Evolutionary conservation across 2,797 vertebrate genomes (phyloP), one percentile per base, ranked within the genome.

Genomic region (Odontamblyopus rebecca): DNA sequence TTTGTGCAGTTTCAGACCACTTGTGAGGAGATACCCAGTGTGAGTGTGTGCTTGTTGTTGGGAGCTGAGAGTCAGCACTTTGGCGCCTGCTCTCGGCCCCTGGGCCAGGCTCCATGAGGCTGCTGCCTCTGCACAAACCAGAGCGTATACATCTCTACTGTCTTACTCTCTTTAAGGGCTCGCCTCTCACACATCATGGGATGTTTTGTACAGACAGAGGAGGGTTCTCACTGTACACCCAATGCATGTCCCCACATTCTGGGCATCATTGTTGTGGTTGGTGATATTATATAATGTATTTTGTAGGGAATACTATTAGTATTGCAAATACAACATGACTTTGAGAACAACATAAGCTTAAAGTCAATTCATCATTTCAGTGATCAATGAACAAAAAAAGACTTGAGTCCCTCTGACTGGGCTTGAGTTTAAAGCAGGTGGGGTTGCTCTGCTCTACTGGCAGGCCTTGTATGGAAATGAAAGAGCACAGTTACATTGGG

Each of bases 51-150:
- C 61, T 32, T 72, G 48, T 75, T 64, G 27, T 18, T 26, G 51
- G 32, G 70, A 63, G 48, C 64, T 69, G 76, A 69, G 74, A 74
- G 41, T 89, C 85, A 88, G 85, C 83, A 85, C 77, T 81, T 84
- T 67, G 29, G 77, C 73, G 75, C 2, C 2, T 75, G 67, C 82
- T 83, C 76, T 72, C 72, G 69, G 72, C 77, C 82, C 79, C 51
- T 27, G 77, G 83, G 82, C 76, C 67, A 79, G 61, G 67, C 69
- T 77, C 32, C 29, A 76, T 72, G 80, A 70, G 63, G 60, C 23
- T 83, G 78, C 82, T 83, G 85, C 72, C 76, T 85, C 77, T 71
- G 84, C 86, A 88, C 78, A 83, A 69, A 82, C 85, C 69, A 56
- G 78, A 19, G 19, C 38, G 75, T 16, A 59, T 60, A 48, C 62